These are phyloP conservation scores for Drosophila kepulauana DNA, from an alignment of 1,140 invertebrate genomes.

Conservation along the genomic window DNA sequence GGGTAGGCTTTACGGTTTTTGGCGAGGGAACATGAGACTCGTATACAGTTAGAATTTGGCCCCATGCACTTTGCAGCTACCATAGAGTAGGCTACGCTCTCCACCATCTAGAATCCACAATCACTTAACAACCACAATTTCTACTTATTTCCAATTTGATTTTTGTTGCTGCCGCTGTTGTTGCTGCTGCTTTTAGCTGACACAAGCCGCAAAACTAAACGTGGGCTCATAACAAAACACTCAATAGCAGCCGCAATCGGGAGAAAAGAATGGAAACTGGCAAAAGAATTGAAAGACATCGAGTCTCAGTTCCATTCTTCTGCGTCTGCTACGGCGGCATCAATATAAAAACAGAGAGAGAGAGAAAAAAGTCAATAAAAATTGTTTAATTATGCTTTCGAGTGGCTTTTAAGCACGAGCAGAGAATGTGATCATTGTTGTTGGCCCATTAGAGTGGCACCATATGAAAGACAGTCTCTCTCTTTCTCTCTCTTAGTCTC, in stretches of 20 bases:
- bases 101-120: conserved; percentile 45
- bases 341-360: conserved; percentile 55
- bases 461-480: conserved; percentile 18
- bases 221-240: conserved; percentile 51
- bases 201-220: conserved; percentile 49
- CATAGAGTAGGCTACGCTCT: background rate
- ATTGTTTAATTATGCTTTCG: conserved; percentile 81
- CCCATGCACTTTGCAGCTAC: conserved; percentile 16
- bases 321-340: conserved; percentile 50
- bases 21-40: background rate
- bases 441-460: conserved; percentile 60
- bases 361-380: conserved; percentile 69
- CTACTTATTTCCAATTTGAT: conserved; percentile 55
- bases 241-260: conserved; percentile 10
- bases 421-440: conserved; percentile 58
- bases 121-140: conserved; percentile 55
- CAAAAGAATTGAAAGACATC: conserved; percentile 36
- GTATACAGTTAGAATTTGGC: conserved; percentile 46
- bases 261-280: conserved; percentile 34
- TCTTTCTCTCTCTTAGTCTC: conserved; percentile 7
- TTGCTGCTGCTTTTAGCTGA: conserved; percentile 19
- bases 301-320: conserved; percentile 31
- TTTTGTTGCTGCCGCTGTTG: conserved; percentile 27
- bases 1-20: background rate
- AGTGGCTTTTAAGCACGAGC: conserved; percentile 71